phyloP scores from a whole-genome alignment of 2,797 vertebrate genomes.

The Acropternis orthonyx region DNA sequence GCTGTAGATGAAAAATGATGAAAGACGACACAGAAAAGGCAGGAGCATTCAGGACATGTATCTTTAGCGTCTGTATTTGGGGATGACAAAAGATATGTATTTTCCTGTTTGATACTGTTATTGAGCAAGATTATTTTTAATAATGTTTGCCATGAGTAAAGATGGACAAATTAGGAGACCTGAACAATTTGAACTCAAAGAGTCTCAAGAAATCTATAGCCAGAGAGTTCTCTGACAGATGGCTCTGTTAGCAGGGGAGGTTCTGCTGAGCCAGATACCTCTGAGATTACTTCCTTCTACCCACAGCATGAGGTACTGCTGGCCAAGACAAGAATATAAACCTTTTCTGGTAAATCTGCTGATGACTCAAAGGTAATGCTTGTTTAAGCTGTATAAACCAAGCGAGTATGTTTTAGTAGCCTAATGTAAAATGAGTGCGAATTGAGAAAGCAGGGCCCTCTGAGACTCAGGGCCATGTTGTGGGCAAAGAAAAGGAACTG shows the following conservation, averaged over 20 bases:
- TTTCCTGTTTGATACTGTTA: background rate
- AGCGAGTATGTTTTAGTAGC: background rate
- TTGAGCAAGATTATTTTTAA: background rate
- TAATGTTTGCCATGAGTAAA: background rate
- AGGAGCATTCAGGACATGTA: background rate
- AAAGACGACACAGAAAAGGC: background rate
- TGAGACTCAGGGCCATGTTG: background rate
- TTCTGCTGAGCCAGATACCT: conserved; percentile 13
- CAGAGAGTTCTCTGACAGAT: conserved; percentile 24
- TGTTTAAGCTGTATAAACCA: background rate
- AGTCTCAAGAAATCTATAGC: background rate
- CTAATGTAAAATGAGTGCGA: background rate
- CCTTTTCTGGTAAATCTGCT: background rate
- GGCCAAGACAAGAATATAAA: background rate
- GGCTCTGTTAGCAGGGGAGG: conserved; percentile 35
- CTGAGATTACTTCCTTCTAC: conserved; percentile 11
- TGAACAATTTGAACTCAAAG: background rate
- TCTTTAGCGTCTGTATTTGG: background rate
- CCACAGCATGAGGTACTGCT: background rate
- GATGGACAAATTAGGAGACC: background rate
- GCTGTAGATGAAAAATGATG: background rate
- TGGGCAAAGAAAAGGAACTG: too few species aligned
- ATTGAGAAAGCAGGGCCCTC: background rate
- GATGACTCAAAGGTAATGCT: background rate
- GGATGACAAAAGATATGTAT: background rate